Evolutionary conservation across 2,888 invertebrate species (phyloP).

Genomic region (Cheilosia pagana): DNA sequence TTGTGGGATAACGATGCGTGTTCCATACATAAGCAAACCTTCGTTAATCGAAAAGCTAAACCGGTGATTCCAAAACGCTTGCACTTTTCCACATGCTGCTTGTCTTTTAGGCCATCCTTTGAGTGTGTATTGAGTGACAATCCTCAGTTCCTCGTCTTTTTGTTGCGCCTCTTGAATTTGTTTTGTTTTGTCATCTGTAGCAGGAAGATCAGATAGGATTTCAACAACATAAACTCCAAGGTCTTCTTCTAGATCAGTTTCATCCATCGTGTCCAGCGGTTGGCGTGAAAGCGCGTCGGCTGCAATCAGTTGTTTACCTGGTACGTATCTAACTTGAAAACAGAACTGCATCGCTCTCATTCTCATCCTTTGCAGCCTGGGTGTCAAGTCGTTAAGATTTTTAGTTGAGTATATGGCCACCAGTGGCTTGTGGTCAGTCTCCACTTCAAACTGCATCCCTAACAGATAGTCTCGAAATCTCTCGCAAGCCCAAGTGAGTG

Average conservation of each 20-base stretch:
- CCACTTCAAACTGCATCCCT: constrained; percentile 80
- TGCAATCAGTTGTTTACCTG: constrained; percentile 34
- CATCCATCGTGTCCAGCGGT: constrained; percentile 22
- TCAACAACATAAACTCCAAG: constrained; percentile 20
- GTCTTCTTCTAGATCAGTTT: constrained; percentile 32
- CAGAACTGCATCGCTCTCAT: constrained; percentile 34
- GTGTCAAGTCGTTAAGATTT: constrained; percentile 22
- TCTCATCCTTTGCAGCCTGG: constrained; percentile 16
- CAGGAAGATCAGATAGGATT: constrained; percentile 31
- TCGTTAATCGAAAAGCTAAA: constrained; percentile 22
- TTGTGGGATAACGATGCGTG: constrained; percentile 25
- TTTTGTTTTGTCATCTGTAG: constrained; percentile 15
- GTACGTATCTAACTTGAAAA: constrained; percentile 29
- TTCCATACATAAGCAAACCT: constrained; percentile 31
- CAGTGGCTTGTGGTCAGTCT: constrained; percentile 45
- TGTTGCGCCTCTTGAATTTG: constrained; percentile 20
- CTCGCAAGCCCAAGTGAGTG: constrained; percentile 33
- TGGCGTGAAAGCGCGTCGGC: constrained; percentile 30
- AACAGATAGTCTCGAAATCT: constrained; percentile 81
- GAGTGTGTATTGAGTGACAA: constrained; percentile 22
- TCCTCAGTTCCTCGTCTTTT: constrained; percentile 20
- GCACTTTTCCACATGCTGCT: constrained; percentile 12
- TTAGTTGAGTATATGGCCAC: constrained; percentile 24
- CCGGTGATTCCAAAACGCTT: constrained; percentile 37
- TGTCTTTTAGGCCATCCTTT: constrained; percentile 31